Conservation (phyloP, 2,113 vertebrate species). For the Notiomystis cincta region DNA sequence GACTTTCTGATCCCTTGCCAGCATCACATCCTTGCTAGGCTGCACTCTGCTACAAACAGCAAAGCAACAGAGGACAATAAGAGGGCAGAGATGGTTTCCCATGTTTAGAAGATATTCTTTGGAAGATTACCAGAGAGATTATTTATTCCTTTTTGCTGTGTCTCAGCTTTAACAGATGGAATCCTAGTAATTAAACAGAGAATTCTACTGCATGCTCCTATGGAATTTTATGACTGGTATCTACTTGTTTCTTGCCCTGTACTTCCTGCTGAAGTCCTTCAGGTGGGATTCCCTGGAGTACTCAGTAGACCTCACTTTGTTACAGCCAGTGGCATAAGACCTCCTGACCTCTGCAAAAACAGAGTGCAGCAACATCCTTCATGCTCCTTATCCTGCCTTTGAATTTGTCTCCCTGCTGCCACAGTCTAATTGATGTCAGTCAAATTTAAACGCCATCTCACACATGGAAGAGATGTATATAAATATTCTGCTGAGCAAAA, state of each 20-base stretch:
- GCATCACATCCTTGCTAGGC: background rate
- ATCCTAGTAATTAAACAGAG: background rate
- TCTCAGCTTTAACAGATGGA: background rate
- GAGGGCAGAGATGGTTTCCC: background rate
- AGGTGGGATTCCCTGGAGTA: background rate
- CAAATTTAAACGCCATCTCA: background rate
- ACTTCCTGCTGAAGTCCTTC: background rate
- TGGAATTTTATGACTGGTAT: background rate
- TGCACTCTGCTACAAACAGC: background rate
- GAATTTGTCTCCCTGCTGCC: background rate
- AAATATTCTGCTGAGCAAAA: background rate
- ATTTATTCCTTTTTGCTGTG: background rate
- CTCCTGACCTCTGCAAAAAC: background rate
- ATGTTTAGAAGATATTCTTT: background rate
- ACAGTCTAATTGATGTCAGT: background rate
- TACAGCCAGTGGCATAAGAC: background rate
- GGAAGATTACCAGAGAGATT: background rate
- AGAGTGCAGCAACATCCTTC: background rate
- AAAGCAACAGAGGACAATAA: background rate
- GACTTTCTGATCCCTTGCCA: background rate
- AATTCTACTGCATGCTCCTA: background rate
- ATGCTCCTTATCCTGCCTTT: background rate
- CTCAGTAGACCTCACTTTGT: background rate
- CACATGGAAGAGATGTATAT: background rate
- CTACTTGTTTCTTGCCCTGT: background rate